These are phyloP conservation scores for Wasmannia auropunctata DNA, from an alignment of 1,140 invertebrate genomes.

Conservation along the genomic window DNA sequence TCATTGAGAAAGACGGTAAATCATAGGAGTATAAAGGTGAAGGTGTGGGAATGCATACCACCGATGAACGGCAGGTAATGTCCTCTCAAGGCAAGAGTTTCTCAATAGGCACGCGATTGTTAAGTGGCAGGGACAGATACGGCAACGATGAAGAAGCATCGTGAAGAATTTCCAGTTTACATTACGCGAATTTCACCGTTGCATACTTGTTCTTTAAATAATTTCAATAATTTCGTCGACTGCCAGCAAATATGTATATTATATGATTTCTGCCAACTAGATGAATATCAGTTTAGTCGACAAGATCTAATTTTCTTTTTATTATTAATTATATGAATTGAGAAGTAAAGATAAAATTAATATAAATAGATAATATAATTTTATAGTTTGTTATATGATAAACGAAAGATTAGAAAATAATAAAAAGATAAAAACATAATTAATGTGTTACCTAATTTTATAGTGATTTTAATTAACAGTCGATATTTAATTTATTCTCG, in stretches of 20 bases:
- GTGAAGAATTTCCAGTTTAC: conserved; percentile 34
- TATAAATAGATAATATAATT: neutral
- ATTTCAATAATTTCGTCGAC: neutral
- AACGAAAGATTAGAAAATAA: neutral
- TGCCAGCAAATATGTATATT: neutral
- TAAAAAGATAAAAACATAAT: neutral
- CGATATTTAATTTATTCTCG: neutral
- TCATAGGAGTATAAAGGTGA: conserved; percentile 1
- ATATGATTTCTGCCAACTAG: neutral
- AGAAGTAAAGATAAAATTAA: neutral
- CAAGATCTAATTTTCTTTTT: neutral
- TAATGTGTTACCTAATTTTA: conserved; percentile 1
- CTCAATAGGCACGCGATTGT: conserved; percentile 63
- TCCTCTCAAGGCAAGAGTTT: conserved; percentile 62
- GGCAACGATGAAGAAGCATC: conserved; percentile 10
- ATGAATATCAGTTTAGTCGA: neutral
- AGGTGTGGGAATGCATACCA: conserved; percentile 58
- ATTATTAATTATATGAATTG: neutral
- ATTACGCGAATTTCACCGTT: conserved; percentile 41
- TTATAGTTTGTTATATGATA: neutral
- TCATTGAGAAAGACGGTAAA: conserved; percentile 10
- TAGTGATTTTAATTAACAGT: neutral
- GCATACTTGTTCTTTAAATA: conserved; percentile 16
- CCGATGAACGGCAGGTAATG: conserved; percentile 42
- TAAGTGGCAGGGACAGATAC: conserved; percentile 49